phyloP scores from a whole-genome alignment of 2,113 vertebrate genomes.

The Aix galericulata region DNA sequence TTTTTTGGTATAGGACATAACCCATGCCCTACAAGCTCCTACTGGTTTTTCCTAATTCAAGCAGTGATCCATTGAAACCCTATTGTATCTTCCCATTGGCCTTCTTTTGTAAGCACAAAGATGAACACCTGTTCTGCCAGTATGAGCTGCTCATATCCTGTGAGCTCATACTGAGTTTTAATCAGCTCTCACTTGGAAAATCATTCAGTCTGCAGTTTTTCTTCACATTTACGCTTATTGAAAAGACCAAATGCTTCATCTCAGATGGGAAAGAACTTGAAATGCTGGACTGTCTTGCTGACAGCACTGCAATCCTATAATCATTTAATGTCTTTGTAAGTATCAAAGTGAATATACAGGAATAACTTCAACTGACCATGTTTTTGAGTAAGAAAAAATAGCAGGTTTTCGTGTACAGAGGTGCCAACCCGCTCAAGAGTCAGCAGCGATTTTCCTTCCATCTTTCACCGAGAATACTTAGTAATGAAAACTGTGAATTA shows the following conservation, averaged over 20 bases:
- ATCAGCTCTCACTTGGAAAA: background rate
- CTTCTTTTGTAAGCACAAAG: constrained; percentile 24
- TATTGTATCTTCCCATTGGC: background rate
- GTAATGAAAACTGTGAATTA: constrained; percentile 15
- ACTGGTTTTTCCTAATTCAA: background rate
- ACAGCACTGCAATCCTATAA: background rate
- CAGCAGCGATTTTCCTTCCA: constrained; percentile 2
- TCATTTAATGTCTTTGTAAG: background rate
- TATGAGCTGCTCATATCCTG: background rate
- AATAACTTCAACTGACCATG: background rate
- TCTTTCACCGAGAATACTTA: background rate
- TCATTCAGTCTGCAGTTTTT: background rate
- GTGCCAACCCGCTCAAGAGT: background rate
- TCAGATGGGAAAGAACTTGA: background rate
- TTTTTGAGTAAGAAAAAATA: background rate
- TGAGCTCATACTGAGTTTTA: background rate
- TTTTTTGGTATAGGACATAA: background rate
- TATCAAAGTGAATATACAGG: background rate
- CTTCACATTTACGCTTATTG: background rate
- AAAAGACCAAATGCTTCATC: background rate
- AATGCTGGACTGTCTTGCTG: background rate
- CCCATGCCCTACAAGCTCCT: background rate
- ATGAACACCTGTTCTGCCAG: constrained; percentile 9
- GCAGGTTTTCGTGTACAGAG: background rate
- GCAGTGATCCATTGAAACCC: background rate